Conservation (phyloP, 2,113 vertebrate species). For the Callaeas wilsoni region DNA sequence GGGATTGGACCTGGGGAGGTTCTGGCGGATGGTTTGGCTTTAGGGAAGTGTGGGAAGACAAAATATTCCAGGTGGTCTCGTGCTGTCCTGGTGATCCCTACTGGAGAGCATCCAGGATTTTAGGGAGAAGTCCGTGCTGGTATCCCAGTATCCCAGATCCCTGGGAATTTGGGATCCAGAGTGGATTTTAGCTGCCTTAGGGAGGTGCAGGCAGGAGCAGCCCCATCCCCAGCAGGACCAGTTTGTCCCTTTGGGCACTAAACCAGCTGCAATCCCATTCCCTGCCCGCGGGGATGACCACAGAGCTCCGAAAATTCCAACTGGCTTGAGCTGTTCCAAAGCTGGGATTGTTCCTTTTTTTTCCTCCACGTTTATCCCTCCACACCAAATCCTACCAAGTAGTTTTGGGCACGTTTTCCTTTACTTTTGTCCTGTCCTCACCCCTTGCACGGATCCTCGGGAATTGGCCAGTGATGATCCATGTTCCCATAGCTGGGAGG, state of each 20-base stretch:
- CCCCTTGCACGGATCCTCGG: not conserved
- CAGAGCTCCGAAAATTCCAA: not conserved
- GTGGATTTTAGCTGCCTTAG: not conserved
- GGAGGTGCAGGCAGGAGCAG: not conserved
- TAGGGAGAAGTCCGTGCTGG: not conserved
- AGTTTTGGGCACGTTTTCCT: not conserved
- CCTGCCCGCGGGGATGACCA: not conserved
- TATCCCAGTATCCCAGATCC: not conserved
- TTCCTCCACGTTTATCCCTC: not conserved
- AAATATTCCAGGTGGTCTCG: accelerated
- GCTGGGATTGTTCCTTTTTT: not conserved
- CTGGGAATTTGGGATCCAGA: not conserved
- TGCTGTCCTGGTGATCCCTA: not conserved
- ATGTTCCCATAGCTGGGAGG: accelerated
- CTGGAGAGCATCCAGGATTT: not conserved
- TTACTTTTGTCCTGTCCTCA: not conserved
- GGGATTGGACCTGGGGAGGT: not conserved
- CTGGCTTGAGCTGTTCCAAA: conserved; percentile 2
- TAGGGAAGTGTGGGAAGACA: not conserved
- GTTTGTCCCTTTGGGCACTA: not conserved
- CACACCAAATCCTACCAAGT: not conserved
- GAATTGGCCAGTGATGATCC: not conserved
- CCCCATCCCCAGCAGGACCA: not conserved
- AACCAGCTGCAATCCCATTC: not conserved
- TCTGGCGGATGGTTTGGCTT: not conserved